These are phyloP conservation scores for Anoplolepis gracilipes DNA, from an alignment of 1,140 invertebrate species.

Conservation along the genomic window DNA sequence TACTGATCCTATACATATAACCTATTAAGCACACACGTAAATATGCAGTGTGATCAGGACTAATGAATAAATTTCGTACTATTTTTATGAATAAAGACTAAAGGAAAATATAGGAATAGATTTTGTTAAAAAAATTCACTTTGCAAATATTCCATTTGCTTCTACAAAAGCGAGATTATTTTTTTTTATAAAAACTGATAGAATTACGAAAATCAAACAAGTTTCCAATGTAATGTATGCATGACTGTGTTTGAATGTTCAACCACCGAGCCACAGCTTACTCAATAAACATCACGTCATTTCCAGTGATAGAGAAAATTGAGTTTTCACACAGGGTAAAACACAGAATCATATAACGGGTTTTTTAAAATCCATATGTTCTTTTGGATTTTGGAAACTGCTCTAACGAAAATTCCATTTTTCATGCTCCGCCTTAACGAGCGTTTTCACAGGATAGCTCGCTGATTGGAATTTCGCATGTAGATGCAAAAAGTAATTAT, in stretches of 20 bases:
- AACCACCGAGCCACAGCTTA: constrained; percentile 11
- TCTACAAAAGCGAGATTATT: neutral
- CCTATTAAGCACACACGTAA: too few species aligned
- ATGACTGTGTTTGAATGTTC: constrained; percentile 23
- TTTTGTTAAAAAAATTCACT: neutral
- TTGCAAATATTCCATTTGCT: neutral
- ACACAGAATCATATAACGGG: constrained; percentile 17
- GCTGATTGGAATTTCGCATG: constrained; percentile 37
- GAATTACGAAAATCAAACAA: constrained; percentile 35
- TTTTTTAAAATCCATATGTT: constrained; percentile 55
- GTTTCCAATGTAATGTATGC: constrained; percentile 8
- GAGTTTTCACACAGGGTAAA: constrained; percentile 25
- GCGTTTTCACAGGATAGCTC: constrained; percentile 17
- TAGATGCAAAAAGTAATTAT: constrained; percentile 72
- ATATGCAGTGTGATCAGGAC: too few species aligned
- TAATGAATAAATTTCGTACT: too few species aligned
- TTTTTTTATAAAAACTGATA: neutral
- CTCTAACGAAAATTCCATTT: constrained; percentile 51
- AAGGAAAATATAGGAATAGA: neutral
- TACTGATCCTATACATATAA: too few species aligned
- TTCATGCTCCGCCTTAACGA: constrained; percentile 44
- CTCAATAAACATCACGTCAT: constrained; percentile 49
- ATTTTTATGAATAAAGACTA: neutral
- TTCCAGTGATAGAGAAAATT: constrained; percentile 41
- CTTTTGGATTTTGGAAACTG: constrained; percentile 41